phyloP scores from a whole-genome alignment of 1,140 invertebrate species.

The Caenorhabditis latens region DNA sequence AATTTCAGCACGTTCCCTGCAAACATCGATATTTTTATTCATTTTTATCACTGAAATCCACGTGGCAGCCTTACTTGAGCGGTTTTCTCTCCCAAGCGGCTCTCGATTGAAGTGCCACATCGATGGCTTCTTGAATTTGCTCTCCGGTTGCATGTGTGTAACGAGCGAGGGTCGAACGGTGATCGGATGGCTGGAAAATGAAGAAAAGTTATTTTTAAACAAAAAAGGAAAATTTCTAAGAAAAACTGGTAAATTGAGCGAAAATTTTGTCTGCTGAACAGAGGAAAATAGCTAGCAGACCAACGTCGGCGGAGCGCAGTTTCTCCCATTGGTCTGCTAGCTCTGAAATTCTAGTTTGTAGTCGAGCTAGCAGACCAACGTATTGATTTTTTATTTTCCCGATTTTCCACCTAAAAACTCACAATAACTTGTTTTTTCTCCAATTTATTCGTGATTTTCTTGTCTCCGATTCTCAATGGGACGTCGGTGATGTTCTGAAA shows the following conservation, averaged over 20 bases:
- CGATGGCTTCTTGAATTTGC: slow-evolving; percentile 74
- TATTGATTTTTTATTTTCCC: not conserved
- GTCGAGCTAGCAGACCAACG: too few species aligned
- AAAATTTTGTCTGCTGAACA: not conserved
- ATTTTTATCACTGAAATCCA: not conserved
- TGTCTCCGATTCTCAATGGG: slow-evolving; percentile 72
- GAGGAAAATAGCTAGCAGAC: too few species aligned
- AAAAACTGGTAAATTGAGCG: not conserved
- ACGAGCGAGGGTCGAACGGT: slow-evolving; percentile 68
- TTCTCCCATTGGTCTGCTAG: not conserved
- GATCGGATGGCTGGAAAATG: slow-evolving; percentile 76
- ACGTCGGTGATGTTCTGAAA: slow-evolving; percentile 67
- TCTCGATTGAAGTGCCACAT: slow-evolving; percentile 68
- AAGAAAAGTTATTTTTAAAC: not conserved
- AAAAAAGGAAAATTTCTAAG: not conserved
- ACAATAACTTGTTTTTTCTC: slow-evolving; percentile 76
- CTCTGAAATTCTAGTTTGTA: not conserved
- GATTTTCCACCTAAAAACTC: slow-evolving; percentile 48
- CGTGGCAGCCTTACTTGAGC: slow-evolving; percentile 65
- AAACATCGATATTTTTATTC: not conserved
- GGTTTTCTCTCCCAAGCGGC: slow-evolving; percentile 71
- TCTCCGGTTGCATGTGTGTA: slow-evolving; percentile 73
- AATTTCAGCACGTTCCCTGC: slow-evolving; percentile 81
- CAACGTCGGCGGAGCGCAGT: too few species aligned
- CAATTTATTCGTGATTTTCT: slow-evolving; percentile 71